Evolutionary conservation across 53 echinoderm and acorn worm genomes (phyloP).

Genomic region (Echinarachnius parma): DNA sequence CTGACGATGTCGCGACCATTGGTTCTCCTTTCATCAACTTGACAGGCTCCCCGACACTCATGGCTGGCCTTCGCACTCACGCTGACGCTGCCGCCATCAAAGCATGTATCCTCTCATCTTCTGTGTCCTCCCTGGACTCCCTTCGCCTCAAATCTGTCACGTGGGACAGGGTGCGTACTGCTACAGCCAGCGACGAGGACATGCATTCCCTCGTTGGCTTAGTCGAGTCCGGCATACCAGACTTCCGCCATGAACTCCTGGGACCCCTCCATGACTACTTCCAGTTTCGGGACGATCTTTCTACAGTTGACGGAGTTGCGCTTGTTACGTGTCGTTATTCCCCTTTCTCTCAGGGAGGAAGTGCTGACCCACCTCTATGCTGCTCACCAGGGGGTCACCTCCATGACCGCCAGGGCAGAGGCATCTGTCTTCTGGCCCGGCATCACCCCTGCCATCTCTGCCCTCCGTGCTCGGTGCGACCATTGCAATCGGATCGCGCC

Average conservation of each 20-base stretch:
- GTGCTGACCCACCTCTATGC: constrained; percentile 17
- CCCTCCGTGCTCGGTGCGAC: constrained; percentile 8
- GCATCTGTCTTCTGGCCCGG: constrained; percentile 35
- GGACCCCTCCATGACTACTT: constrained; percentile 38
- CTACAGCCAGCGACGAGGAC: no score
- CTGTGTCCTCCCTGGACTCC: no score
- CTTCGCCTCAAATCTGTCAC: no score
- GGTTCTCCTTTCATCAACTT: no score
- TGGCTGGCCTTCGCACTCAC: no score
- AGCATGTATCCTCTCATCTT: no score
- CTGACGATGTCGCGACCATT: no score
- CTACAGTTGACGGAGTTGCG: constrained; percentile 16
- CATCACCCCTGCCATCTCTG: constrained; percentile 14
- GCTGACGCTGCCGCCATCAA: no score
- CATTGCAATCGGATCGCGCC: constrained; percentile 47
- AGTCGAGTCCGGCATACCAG: constrained; percentile 18
- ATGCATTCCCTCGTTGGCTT: no score
- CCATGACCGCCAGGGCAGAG: constrained; percentile 15
- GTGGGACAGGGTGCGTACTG: no score
- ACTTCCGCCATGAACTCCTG: constrained; percentile 14
- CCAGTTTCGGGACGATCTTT: constrained; percentile 15
- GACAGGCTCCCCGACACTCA: no score
- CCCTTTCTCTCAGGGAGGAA: constrained; percentile 29
- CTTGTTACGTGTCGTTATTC: constrained; percentile 16
- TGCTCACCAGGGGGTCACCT: constrained; percentile 33